Base-by-base conservation (phyloP, 2,888 invertebrate species). In the Teleogryllus oceanicus region DNA sequence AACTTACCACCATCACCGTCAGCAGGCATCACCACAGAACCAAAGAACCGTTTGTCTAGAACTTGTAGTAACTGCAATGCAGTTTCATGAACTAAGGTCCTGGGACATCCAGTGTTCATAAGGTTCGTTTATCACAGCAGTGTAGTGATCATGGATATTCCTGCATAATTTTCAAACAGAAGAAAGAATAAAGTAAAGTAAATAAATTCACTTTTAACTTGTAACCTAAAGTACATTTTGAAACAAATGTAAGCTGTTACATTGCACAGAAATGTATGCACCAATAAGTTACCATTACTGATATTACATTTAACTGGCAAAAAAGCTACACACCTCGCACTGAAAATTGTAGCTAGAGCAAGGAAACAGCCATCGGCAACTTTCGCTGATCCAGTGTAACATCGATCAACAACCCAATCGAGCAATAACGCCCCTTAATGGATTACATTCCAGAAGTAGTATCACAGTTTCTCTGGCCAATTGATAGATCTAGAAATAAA, bases 391-490 rank as follows among this genome's bases (percentile, higher is more conserved):
- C 97, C 97, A 0, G 97, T 99, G 87, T 97, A 99, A 87, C 99
- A 99, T 80, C 97, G 93, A 89, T 98, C 97, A 78, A 99, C 97
- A 1, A 97, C 94, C 99, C 99, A 99, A 88, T 99, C 99, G 76
- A 99, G 89, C 79, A 99, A 88, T 10, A 94, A 92, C 0, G 96
- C 95, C 83, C 97, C n/a, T n/a, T n/a, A n/a, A n/a, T 0, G 97
- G 95, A 88, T 98, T 99, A 85, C 96, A 96, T 87, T 99, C 98
- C 83, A 99, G 88, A 77, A 99, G 89, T 77, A 98, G 89, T 2
- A 98, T 95, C 49, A 98, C 94, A 0, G 98, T 98, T 87, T 98
- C 97, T 76, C 97, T 93, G 0, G 95, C 97, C 84, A 99, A 88
- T 83, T 93, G 92, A 87, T 96, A 96, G 83, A 97, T 93, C 97